Evolutionary conservation across 2,888 invertebrate species (phyloP), one percentile per base, ranked within the genome.

Genomic region (Netelia melanura): DNA sequence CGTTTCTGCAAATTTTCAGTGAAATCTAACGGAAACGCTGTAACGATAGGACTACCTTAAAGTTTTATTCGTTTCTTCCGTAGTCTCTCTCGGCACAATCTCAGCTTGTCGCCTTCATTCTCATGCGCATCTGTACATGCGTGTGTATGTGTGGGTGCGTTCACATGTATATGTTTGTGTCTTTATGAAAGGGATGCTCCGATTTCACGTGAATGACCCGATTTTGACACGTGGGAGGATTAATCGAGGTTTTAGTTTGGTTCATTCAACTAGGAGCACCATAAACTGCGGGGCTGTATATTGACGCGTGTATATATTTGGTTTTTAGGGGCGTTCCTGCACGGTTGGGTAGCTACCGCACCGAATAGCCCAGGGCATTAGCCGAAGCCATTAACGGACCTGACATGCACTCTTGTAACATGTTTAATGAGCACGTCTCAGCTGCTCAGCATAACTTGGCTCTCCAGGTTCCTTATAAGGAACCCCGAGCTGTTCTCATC

Each of bases 341-440:
- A 89, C 86, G 89, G 84, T 88, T 70, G 84, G 85, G 77, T 89
- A 89, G 82, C 86, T 86, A 86, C 86, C 87, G 88, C 88, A 86
- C 83, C 84, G 77, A 88, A 87, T 84, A 72, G 83, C 76, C 65
- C 44, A 62, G 54, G 81, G 83, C 87, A 85, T 89, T 89, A 89
- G 88, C 88, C 88, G 68, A 85, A 87, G 83, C 87, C 86, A 89
- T 90, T 89, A 91, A 89, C 85, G 88, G 81, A 88, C 81, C 84
- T 88, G 89, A 88, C 90, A 87, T 86, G 84, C 79, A 86, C 85
- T 82, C 84, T 82, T 80, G 86, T 87, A 89, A 90, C 89, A 89
- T 91, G 92, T 86, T 90, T 90, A 92, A 90, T 91, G 92, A 91
- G 87, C 91, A 90, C 89, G 91, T 92, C 91, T 89, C 83, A 85